Conservation (phyloP, 2,888 invertebrate species). For the Xestia c-nigrum region DNA sequence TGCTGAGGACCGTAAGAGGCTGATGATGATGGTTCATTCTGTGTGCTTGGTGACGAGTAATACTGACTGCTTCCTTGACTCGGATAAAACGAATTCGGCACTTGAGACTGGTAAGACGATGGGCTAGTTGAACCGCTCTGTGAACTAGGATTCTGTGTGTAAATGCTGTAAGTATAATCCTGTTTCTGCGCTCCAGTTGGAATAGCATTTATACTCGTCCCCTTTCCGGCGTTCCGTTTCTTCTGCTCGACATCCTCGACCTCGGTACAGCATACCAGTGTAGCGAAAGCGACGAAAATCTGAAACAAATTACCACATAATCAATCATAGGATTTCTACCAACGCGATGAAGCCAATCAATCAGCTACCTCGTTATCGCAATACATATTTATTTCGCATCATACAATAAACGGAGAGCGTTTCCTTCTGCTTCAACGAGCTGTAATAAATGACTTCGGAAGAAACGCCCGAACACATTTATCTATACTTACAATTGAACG, state of each 20-base stretch:
- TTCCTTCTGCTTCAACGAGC: conserved; percentile 55
- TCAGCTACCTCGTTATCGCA: conserved; percentile 67
- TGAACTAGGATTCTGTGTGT: conserved; percentile 77
- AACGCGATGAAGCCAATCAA: conserved; percentile 74
- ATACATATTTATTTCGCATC: conserved; percentile 50
- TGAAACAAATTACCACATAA: conserved; percentile 74
- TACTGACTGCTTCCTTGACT: conserved; percentile 81
- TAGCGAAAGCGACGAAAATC: conserved; percentile 81
- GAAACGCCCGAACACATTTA: conserved; percentile 27
- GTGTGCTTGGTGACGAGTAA: conserved; percentile 75
- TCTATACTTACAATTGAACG: conserved; percentile 39
- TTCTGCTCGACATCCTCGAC: conserved; percentile 85
- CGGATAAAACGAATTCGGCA: conserved; percentile 84
- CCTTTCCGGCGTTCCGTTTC: conserved; percentile 85
- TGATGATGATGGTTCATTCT: conserved; percentile 70
- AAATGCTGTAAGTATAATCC: conserved; percentile 86
- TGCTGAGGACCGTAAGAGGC: conserved; percentile 65
- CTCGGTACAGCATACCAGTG: conserved; percentile 80
- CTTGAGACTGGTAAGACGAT: conserved; percentile 80
- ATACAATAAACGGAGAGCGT: conserved; percentile 41
- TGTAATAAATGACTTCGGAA: conserved; percentile 54
- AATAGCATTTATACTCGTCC: conserved; percentile 82
- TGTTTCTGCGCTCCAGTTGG: conserved; percentile 86
- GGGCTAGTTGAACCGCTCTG: conserved; percentile 71
- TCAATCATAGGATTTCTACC: conserved; percentile 71